Evolutionary conservation across 2,888 invertebrate species (phyloP).

Genomic region (Selenia dentaria): DNA sequence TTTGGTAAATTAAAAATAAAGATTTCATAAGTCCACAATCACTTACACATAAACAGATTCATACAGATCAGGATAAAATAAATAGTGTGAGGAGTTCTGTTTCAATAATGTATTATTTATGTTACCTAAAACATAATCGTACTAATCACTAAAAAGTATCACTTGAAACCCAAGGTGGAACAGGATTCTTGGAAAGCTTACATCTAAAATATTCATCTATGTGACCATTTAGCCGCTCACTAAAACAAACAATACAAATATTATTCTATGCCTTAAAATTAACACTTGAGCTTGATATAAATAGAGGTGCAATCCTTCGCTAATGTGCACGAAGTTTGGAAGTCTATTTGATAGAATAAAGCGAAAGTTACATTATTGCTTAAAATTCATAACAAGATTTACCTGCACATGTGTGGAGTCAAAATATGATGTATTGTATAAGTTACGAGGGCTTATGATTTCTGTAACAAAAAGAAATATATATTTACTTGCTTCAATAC

Average conservation of each 20-base stretch:
- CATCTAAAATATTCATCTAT: constrained; percentile 76
- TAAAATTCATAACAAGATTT: constrained; percentile 43
- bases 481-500: too few species aligned
- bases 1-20: constrained; percentile 83
- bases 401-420: constrained; percentile 67
- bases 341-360: constrained; percentile 34
- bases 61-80: constrained; percentile 83
- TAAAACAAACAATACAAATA: constrained; percentile 59
- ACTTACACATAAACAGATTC: constrained; percentile 80
- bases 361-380: constrained; percentile 37
- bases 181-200: constrained; percentile 80
- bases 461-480: constrained; percentile 56
- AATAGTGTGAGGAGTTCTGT: constrained; percentile 78
- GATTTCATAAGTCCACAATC: constrained; percentile 78
- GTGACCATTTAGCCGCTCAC: constrained; percentile 68
- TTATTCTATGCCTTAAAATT: constrained; percentile 36
- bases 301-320: constrained; percentile 32
- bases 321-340: constrained; percentile 29
- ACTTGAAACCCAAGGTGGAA: constrained; percentile 80
- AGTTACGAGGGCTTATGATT: constrained; percentile 71
- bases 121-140: constrained; percentile 71
- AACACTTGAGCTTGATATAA: constrained; percentile 35
- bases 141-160: constrained; percentile 79
- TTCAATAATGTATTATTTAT: constrained; percentile 66
- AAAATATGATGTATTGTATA: constrained; percentile 56